These are phyloP conservation scores for Nothocercus julius DNA, from an alignment of 2,113 vertebrate species.

Conservation along the genomic window DNA sequence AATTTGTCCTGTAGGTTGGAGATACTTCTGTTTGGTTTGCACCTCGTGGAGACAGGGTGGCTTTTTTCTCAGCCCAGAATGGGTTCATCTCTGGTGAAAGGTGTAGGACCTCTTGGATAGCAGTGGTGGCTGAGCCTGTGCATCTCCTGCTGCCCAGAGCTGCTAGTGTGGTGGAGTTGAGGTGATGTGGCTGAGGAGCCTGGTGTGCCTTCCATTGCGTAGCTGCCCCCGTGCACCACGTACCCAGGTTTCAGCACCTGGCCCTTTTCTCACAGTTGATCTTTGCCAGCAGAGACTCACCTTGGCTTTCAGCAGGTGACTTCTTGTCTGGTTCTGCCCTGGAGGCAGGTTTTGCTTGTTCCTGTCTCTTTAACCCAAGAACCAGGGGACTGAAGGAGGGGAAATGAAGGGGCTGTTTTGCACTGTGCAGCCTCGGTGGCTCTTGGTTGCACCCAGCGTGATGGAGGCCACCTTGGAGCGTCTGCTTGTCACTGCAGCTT, in stretches of 20 bases:
- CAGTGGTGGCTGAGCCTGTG: too few relatives aligned
- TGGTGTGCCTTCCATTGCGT: not conserved
- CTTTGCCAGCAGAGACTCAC: too few relatives aligned
- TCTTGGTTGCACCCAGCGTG: not conserved
- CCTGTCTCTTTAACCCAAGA: not conserved
- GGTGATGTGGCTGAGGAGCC: not conserved
- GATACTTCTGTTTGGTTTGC: not conserved
- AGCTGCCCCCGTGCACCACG: not conserved
- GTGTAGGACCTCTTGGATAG: not conserved
- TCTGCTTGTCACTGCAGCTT: too few relatives aligned
- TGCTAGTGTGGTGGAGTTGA: not conserved
- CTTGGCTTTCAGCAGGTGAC: too few relatives aligned
- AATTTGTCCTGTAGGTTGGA: not conserved
- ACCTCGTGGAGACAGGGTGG: not conserved
- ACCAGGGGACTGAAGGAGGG: not conserved
- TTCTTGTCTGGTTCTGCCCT: too few relatives aligned
- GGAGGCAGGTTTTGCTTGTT: not conserved
- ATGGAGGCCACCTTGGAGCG: too few relatives aligned
- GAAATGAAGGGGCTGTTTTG: not conserved
- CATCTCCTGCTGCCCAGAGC: not conserved
- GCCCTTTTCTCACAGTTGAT: not conserved
- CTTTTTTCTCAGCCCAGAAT: not conserved
- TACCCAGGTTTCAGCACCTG: not conserved
- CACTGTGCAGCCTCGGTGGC: fast-evolving
- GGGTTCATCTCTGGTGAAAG: too few relatives aligned